Percentiles rank a stretch among this genome's conserved stretches.
These are phyloP conservation scores for Sebastes jordani DNA, from an alignment of 2,797 vertebrate species.

Conservation along the genomic window DNA sequence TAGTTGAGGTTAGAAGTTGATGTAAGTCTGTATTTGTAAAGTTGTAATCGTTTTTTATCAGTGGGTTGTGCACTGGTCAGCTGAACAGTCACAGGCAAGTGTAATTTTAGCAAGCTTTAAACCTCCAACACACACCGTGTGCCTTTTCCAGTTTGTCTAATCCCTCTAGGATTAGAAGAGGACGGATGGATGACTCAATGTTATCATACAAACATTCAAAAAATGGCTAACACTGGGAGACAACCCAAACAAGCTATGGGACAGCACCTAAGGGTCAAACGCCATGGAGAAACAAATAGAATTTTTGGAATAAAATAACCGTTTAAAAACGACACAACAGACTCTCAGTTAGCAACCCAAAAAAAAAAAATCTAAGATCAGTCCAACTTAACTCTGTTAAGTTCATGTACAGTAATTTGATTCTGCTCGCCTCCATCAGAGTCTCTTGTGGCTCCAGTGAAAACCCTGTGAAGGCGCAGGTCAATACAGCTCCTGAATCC, in stretches of 20 bases:
- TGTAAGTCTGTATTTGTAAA: neutral
- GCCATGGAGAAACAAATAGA: neutral
- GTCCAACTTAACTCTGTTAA: neutral
- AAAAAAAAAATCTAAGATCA: neutral
- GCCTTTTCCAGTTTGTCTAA: neutral
- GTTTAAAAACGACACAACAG: neutral
- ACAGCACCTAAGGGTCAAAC: neutral
- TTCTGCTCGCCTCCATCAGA: slow-evolving; percentile 20
- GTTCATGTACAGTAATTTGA: slow-evolving; percentile 29
- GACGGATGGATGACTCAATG: neutral
- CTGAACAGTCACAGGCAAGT: neutral
- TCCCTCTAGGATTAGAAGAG: neutral
- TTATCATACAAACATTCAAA: neutral
- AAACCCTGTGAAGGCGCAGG: slow-evolving; percentile 7
- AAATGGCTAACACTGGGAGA: neutral
- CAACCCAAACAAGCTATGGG: neutral
- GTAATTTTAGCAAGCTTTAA: neutral
- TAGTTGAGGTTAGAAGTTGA: neutral
- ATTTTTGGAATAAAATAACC: neutral
- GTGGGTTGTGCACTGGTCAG: neutral
- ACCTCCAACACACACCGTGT: neutral
- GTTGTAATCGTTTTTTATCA: neutral
- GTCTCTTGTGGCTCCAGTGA: slow-evolving; percentile 10
- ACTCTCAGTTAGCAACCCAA: neutral
- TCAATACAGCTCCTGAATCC: slow-evolving; percentile 37